phyloP scores from a whole-genome alignment of 2,888 invertebrate genomes.

The Glaucopsyche alexis region DNA sequence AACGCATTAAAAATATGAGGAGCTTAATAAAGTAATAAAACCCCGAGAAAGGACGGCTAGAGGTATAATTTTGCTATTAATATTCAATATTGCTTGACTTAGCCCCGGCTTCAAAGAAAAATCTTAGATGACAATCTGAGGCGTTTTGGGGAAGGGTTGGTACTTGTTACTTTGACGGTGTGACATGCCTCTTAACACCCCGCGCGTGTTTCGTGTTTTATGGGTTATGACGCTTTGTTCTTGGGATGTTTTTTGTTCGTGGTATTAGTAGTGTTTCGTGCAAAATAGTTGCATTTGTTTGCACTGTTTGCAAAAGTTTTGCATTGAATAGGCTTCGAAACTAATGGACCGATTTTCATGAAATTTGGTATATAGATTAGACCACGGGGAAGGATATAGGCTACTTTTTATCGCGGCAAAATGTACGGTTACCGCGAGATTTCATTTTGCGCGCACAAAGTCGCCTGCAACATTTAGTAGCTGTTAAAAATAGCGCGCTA shows the following conservation, averaged over 20 bases:
- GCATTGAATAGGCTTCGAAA: too few species aligned
- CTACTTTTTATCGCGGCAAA: too few species aligned
- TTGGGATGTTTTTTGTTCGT: conserved; percentile 21
- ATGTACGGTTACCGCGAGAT: too few species aligned
- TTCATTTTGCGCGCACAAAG: too few species aligned
- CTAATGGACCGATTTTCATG: too few species aligned
- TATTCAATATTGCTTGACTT: conserved; percentile 77
- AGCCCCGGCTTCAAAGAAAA: conserved; percentile 72
- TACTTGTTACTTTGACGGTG: conserved; percentile 43
- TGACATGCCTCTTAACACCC: conserved; percentile 45
- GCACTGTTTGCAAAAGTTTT: too few species aligned
- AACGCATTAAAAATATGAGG: conserved; percentile 68
- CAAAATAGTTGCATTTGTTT: background rate
- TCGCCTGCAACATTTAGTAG: too few species aligned
- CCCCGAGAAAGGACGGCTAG: conserved; percentile 55
- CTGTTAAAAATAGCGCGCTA: too few species aligned
- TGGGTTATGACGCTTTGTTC: conserved; percentile 29
- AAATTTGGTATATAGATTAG: too few species aligned
- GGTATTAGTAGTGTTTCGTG: conserved; percentile 21
- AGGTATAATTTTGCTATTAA: conserved; percentile 77
- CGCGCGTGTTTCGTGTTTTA: conserved; percentile 38
- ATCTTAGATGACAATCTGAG: conserved; percentile 70
- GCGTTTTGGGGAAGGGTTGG: conserved; percentile 64
- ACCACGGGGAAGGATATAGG: too few species aligned
- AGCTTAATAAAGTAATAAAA: conserved; percentile 77